Percentiles rank a stretch among this genome's conserved stretches.
Evolutionary conservation across 2,113 vertebrate genomes (phyloP).

Genomic region (Theristicus caerulescens): DNA sequence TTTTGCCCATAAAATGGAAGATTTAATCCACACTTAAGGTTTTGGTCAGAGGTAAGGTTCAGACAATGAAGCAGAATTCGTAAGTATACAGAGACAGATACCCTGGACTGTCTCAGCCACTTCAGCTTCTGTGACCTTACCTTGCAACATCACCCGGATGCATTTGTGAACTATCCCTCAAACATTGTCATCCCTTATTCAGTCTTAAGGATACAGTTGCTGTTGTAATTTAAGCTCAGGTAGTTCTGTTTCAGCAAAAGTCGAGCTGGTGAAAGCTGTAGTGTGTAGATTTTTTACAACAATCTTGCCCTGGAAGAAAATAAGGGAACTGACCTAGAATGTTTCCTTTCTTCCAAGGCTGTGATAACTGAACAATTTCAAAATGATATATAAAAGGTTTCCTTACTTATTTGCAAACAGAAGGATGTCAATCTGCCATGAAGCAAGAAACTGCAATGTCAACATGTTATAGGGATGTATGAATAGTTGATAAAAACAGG

Average conservation of each 20-base stretch:
- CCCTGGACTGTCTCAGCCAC: neutral
- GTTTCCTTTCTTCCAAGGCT: neutral
- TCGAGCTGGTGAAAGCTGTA: neutral
- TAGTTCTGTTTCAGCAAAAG: neutral
- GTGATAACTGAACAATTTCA: neutral
- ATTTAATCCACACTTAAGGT: neutral
- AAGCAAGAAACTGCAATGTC: neutral
- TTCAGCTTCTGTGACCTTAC: neutral
- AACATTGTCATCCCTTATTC: neutral
- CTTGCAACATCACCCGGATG: neutral
- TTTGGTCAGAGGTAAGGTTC: conserved; percentile 31
- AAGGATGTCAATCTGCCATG: neutral
- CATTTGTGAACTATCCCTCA: neutral
- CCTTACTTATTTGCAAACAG: neutral
- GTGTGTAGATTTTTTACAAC: neutral
- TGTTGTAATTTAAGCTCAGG: neutral
- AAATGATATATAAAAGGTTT: neutral
- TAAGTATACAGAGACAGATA: neutral
- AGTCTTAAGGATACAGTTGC: neutral
- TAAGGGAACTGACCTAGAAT: neutral
- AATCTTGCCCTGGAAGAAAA: neutral
- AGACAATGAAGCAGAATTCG: conserved; percentile 22
- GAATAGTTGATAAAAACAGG: neutral
- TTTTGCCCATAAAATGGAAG: conserved; percentile 9
- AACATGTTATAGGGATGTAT: neutral